Base-by-base conservation (phyloP, 2,797 vertebrate species). In the Otolemur crassicaudatus region DNA sequence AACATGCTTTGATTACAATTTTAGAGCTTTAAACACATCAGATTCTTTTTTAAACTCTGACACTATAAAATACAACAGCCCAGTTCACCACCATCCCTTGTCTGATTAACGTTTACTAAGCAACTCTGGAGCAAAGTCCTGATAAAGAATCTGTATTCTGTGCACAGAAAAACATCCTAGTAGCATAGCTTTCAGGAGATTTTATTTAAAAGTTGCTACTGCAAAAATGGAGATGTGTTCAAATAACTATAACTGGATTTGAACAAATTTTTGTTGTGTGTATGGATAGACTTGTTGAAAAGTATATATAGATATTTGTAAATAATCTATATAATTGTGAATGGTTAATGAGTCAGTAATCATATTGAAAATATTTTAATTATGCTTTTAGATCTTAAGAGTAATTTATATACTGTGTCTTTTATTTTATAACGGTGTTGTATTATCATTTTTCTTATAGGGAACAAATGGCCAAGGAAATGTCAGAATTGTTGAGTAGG, bases 401-500 rank as follows among this genome's bases (percentile, higher is more conserved):
- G 81, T 90, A 73, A 77, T 61, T 56, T 83, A 61, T 77, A 6
- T 86, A 53, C 25, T 67, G 61, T 96, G 94, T 89, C 58, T 90
- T 97, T 90, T 89, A 90, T 94, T 53, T 53, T 53, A 60, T 97
- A 95, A 95, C 73, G 75, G 75, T 93, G 77, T 81, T 94, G 12
- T 90, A 27, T 97, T 98, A 73, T 98, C 87, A n/a, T 98, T 98
- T 99, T 98, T 99, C 98, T 99, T 98, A 75, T 98, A 99, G 99
- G 99, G 99, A 99, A 79, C 99, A 99, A 98, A 99, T 99, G 99
- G 99, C 99, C 87, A 99, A 98, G 99, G 99, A 99, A 99, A 99
- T 99, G 98, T 99, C 99, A 92, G 99, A 99, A 96, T 98, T 99
- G 94, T 99, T 99, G 98, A 98, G 99, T 99, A 99, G 99, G 99